Base-by-base conservation (phyloP, 2,888 invertebrate genomes). In the Acleris literana region DNA sequence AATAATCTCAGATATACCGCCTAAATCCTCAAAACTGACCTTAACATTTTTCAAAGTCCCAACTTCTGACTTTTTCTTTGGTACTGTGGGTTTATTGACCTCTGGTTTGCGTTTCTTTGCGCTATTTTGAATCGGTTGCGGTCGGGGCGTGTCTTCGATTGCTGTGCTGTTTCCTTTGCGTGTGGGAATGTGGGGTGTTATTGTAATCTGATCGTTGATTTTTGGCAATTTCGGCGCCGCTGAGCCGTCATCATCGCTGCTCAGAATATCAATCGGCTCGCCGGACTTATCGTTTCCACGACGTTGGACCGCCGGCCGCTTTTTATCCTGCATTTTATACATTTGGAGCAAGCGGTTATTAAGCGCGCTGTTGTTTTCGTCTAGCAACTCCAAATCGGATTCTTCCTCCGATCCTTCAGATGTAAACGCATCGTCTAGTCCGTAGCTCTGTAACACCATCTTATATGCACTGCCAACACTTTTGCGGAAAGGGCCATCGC, bases 381-480 rank as follows among this genome's bases (percentile, higher is more conserved):
- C 96, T 75, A 97, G 95, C 61, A 96, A 85, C 81, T 97, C 96
- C 74, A 94, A 94, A 75, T 95, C 95, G 16, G 94, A 94, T 69
- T 94, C 94, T 72, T 93, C 94, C 61, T 93, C 94, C 1, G 93
- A 93, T 22, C 93, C 94, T 62, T 94, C 94, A n/a, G 94, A 92
- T 22, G 93, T 91, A 57, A 92, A 90, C 46, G 92, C 93, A 69
- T 94, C 94, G 73, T 94, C 94, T 58, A 95, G 84, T 4, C 95
- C 95, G 80, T 95, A 95, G 76, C 94, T 95, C 71, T 94, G 94
- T 73, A 95, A 93, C 48, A 97, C 95, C 68, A 95, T 94, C 74
- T 95, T 94, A 81, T 96, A 96, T 0, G 96, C 96, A 87, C 83
- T 94, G 79, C 95, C 95, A n/a, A 97, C 97, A 82, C 95, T 91